Conservation (phyloP, 2,888 invertebrate species). For the Girardia tigrina region DNA sequence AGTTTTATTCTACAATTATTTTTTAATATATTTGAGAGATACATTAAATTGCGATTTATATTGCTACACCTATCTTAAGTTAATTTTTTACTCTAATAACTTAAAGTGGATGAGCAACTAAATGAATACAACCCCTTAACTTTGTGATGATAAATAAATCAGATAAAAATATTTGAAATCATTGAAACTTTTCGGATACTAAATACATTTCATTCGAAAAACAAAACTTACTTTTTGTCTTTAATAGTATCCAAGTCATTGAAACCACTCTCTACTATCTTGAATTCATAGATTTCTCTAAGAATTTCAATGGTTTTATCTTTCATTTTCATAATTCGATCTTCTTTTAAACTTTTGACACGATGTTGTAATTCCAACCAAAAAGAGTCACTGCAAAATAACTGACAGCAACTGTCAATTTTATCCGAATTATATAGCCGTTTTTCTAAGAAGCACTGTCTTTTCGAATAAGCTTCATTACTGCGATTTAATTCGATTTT, state of each 20-base stretch:
- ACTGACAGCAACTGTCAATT: neutral
- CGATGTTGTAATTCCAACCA: conserved; percentile 5
- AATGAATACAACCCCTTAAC: too few species aligned
- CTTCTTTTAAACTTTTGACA: neutral
- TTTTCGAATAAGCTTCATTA: conserved; percentile 2
- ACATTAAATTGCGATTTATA: too few species aligned
- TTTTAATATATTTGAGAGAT: too few species aligned
- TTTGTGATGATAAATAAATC: too few species aligned
- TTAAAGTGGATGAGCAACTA: too few species aligned
- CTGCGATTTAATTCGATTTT: conserved; percentile 13
- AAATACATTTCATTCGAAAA: too few species aligned
- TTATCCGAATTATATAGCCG: neutral
- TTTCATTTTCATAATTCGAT: neutral
- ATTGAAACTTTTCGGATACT: too few species aligned
- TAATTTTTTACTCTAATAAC: too few species aligned
- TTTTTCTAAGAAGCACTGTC: conserved; percentile 5
- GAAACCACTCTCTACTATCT: neutral
- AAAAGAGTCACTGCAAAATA: neutral
- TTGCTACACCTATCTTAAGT: too few species aligned
- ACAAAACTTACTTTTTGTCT: neutral
- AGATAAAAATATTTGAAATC: too few species aligned
- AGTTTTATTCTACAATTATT: too few species aligned
- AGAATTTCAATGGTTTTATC: neutral
- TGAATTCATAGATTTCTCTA: neutral
- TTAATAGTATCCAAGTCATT: neutral